Conservation (phyloP, 1,140 invertebrate genomes). For the Spodoptera litura region DNA sequence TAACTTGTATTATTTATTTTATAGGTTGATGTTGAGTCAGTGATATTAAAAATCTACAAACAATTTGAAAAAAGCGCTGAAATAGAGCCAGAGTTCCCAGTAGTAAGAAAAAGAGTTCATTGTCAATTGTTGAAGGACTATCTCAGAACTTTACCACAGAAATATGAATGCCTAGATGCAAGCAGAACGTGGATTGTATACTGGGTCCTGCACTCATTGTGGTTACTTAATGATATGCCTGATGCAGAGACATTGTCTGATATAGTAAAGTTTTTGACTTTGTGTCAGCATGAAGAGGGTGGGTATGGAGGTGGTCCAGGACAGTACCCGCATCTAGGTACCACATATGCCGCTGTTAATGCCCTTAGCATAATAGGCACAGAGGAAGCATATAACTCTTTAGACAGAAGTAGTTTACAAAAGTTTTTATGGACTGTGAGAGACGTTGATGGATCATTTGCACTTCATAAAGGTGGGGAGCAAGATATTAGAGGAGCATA, state of each 20-base stretch:
- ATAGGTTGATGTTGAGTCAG: slow-evolving; percentile 87
- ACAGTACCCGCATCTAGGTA: slow-evolving; percentile 96
- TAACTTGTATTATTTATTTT: slow-evolving; percentile 50
- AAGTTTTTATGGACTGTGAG: slow-evolving; percentile 93
- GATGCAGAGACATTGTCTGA: slow-evolving; percentile 88
- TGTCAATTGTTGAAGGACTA: slow-evolving; percentile 90
- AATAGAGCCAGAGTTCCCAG: slow-evolving; percentile 87
- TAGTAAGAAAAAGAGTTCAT: slow-evolving; percentile 89
- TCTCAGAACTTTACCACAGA: slow-evolving; percentile 88
- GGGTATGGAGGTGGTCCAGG: slow-evolving; percentile 98
- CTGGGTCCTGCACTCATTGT: slow-evolving; percentile 97
- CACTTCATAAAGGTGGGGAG: slow-evolving; percentile 97
- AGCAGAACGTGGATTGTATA: slow-evolving; percentile 98
- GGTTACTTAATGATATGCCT: slow-evolving; percentile 91
- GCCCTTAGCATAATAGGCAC: slow-evolving; percentile 96
- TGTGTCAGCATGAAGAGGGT: slow-evolving; percentile 93
- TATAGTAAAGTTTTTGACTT: slow-evolving; percentile 90
- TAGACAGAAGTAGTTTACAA: slow-evolving; percentile 93
- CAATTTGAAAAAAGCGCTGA: slow-evolving; percentile 86
- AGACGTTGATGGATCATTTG: slow-evolving; percentile 95
- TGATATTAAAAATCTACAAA: slow-evolving; percentile 88
- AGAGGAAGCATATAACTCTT: slow-evolving; percentile 93
- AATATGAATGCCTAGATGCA: slow-evolving; percentile 95
- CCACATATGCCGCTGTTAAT: slow-evolving; percentile 98
- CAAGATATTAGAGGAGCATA: slow-evolving; percentile 97